These are phyloP conservation scores for Scolopax bukidnonensis DNA, from an alignment of 2,797 vertebrate genomes.

Conservation along the genomic window DNA sequence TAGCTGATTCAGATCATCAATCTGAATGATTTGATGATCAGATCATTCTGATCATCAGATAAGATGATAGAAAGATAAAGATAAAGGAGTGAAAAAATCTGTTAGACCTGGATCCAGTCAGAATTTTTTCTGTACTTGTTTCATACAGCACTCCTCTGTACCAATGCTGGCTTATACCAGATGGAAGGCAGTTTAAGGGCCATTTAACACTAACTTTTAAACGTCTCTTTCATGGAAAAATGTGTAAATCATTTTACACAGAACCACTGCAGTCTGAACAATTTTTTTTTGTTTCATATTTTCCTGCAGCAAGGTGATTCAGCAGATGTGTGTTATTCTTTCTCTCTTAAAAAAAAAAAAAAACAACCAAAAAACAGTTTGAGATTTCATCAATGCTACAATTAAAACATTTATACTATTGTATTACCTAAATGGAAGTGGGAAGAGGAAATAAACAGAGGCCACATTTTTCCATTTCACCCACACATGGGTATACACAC, in stretches of 20 bases:
- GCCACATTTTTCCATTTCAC: background rate
- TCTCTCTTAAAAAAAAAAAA: background rate
- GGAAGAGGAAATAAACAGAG: slow-evolving; percentile 21
- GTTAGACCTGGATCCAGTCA: background rate
- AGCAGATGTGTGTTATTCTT: background rate
- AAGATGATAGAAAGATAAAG: too few species aligned
- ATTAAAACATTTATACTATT: background rate
- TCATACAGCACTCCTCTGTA: background rate
- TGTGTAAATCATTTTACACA: background rate
- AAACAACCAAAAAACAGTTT: background rate
- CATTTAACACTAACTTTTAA: background rate
- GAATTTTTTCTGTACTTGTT: background rate
- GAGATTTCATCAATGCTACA: background rate
- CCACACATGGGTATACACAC: background rate
- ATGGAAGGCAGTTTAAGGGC: background rate
- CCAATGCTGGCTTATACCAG: background rate
- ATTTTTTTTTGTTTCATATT: background rate
- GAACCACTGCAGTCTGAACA: background rate
- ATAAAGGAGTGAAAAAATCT: background rate
- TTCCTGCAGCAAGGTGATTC: background rate
- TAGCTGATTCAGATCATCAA: background rate
- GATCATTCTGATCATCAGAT: too few species aligned
- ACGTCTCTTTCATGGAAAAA: background rate
- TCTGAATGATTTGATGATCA: too few species aligned
- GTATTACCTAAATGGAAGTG: background rate